Evolutionary conservation across 2,113 vertebrate genomes (phyloP).

Genomic region (Sphaerodactylus townsendi): DNA sequence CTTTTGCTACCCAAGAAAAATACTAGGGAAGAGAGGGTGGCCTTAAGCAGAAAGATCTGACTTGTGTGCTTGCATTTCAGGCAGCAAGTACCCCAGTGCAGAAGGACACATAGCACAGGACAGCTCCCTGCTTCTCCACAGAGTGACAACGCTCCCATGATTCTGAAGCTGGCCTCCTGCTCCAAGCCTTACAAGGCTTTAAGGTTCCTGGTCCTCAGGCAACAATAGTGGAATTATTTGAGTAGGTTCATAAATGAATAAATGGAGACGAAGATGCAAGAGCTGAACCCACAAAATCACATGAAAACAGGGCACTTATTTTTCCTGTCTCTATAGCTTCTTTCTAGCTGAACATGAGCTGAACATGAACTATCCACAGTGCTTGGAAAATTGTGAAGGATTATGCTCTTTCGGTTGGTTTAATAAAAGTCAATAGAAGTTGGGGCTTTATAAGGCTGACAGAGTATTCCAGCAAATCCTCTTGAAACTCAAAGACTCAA

Average conservation of each 20-base stretch:
- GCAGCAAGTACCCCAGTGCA: not conserved
- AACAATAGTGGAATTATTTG: constrained; percentile 62
- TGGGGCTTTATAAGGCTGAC: too few species aligned
- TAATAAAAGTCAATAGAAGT: too few species aligned
- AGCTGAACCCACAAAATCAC: constrained; percentile 20
- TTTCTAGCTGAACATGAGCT: too few species aligned
- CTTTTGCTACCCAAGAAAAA: not conserved
- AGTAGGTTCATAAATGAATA: constrained; percentile 65
- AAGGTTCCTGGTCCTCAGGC: constrained; percentile 59
- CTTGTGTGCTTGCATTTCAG: not conserved
- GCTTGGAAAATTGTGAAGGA: too few species aligned
- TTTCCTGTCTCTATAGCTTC: too few species aligned
- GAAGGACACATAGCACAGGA: not conserved
- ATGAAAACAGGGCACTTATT: not conserved
- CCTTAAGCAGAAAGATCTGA: not conserved
- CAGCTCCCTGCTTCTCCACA: constrained; percentile 10
- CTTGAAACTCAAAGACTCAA: too few species aligned
- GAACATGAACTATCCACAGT: too few species aligned
- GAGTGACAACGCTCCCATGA: constrained; percentile 31
- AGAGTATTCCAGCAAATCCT: too few species aligned
- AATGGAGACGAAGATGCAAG: constrained; percentile 45
- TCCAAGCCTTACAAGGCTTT: constrained; percentile 60
- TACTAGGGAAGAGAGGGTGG: not conserved
- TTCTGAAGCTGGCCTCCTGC: constrained; percentile 60
- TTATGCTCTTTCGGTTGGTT: too few species aligned